Conservation (phyloP, 2,113 vertebrate species). For the Leptodactylus fuscus region DNA sequence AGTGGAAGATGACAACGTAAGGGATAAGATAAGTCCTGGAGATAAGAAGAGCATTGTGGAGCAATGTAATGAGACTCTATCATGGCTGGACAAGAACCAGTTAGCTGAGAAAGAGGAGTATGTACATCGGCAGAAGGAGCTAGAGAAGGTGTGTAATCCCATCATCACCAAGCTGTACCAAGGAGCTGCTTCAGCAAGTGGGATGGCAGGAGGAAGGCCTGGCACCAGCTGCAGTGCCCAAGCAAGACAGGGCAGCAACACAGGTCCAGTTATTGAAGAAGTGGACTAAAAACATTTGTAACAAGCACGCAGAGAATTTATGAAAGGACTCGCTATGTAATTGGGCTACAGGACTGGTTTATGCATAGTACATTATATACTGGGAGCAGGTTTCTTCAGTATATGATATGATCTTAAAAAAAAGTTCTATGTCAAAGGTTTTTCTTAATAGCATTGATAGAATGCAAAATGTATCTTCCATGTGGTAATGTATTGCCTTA, state of each 20-base stretch:
- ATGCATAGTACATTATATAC: no score
- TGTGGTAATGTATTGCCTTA: no score
- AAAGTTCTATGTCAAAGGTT: no score
- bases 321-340: no score
- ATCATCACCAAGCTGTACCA: slow-evolving; percentile 1
- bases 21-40: not conserved
- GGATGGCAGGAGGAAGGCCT: slow-evolving; percentile 4
- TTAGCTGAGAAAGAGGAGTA: slow-evolving; percentile 10
- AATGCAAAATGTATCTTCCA: no score
- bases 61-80: not conserved
- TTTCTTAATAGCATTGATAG: no score
- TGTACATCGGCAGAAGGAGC: not conserved
- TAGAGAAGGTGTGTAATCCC: slow-evolving; percentile 11
- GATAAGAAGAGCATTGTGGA: not conserved
- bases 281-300: not conserved
- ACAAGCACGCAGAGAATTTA: no score
- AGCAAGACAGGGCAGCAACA: not conserved
- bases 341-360: no score
- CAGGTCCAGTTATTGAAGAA: not conserved
- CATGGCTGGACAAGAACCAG: slow-evolving; percentile 16
- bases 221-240: slow-evolving; percentile 6
- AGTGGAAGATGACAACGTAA: not conserved
- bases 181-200: not conserved
- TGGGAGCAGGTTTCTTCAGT: no score
- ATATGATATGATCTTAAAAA: no score